phyloP scores from a whole-genome alignment of 1,140 invertebrate genomes.

The Luehdorfia chinensis region DNA sequence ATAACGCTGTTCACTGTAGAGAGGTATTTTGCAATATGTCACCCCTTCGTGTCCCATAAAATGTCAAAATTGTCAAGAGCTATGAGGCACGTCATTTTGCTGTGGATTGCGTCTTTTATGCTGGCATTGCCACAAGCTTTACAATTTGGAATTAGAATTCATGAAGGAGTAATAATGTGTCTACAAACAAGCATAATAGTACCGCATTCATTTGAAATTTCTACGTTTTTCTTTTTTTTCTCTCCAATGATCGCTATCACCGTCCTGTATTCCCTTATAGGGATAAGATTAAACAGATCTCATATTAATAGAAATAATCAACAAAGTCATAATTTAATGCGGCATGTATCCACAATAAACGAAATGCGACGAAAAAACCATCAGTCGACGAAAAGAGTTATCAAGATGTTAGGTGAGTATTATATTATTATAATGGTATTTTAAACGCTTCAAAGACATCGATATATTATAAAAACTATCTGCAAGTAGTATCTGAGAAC shows the following conservation, averaged over 20 bases:
- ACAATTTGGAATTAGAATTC: constrained; percentile 81
- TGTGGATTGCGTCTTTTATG: constrained; percentile 84
- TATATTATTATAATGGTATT: not conserved
- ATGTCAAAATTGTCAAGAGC: constrained; percentile 89
- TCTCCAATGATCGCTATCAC: constrained; percentile 92
- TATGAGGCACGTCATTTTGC: constrained; percentile 83
- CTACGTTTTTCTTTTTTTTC: constrained; percentile 90
- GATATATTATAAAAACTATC: too few relatives aligned
- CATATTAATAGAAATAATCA: constrained; percentile 75
- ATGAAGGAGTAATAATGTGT: constrained; percentile 74
- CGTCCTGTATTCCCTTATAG: constrained; percentile 90
- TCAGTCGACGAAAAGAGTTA: constrained; percentile 75
- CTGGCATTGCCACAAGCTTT: constrained; percentile 89
- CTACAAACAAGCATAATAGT: constrained; percentile 80
- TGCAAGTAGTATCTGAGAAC: not conserved
- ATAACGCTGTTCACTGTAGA: constrained; percentile 90
- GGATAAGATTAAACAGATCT: constrained; percentile 83
- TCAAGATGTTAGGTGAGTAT: constrained; percentile 79
- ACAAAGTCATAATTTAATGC: constrained; percentile 36
- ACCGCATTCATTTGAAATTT: constrained; percentile 88
- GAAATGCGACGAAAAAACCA: constrained; percentile 56
- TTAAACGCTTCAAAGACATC: not conserved
- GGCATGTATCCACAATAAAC: constrained; percentile 30
- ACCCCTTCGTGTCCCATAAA: constrained; percentile 87
- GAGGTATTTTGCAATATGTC: constrained; percentile 87